Percentiles rank a stretch among this genome's conserved stretches.
Evolutionary conservation across 2,113 vertebrate genomes (phyloP).

Genomic region (Glaucomys volans): DNA sequence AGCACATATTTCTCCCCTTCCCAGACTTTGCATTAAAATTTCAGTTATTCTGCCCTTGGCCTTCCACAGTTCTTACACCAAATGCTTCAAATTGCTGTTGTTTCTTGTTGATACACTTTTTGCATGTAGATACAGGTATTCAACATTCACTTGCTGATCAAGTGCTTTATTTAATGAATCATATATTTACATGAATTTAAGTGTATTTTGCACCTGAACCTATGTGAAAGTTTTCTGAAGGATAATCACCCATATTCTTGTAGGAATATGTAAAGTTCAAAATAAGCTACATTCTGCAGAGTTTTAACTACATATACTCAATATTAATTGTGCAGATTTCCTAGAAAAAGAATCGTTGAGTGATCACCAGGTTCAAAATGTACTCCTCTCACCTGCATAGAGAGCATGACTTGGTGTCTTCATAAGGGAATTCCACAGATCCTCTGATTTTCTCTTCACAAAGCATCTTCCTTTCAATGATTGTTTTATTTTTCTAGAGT

Average conservation of each 20-base stretch:
- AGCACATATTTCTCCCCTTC: neutral
- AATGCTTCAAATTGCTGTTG: neutral
- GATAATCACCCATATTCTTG: neutral
- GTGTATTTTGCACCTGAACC: neutral
- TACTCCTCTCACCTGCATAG: neutral
- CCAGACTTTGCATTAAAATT: neutral
- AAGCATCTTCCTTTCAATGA: neutral
- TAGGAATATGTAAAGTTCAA: neutral
- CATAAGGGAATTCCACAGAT: neutral
- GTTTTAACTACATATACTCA: neutral
- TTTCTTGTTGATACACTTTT: neutral
- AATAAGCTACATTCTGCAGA: neutral
- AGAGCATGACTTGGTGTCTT: neutral
- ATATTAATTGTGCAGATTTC: conserved; percentile 14
- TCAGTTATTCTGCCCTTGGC: neutral
- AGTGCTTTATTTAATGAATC: neutral
- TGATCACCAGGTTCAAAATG: neutral
- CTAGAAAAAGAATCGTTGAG: neutral
- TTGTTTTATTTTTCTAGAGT: neutral
- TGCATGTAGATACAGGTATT: neutral
- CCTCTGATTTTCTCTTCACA: neutral
- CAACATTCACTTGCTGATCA: neutral
- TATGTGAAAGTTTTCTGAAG: neutral
- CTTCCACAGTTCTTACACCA: neutral
- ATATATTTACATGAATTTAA: too few species aligned